phyloP scores from a whole-genome alignment of 2,113 vertebrate genomes.

The Anthoscopus minutus region DNA sequence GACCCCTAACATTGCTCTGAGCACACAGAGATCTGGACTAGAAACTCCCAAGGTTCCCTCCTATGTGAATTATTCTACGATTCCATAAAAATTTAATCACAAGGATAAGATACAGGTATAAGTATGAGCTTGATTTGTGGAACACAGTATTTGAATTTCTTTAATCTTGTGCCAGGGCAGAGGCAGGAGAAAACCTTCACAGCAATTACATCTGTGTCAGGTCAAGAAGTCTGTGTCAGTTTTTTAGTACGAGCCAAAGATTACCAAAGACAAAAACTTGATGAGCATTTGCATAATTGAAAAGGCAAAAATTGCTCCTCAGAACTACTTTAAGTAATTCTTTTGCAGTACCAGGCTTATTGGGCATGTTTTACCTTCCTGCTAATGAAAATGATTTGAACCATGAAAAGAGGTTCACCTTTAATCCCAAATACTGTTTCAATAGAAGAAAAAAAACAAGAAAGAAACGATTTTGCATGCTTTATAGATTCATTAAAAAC shows the following conservation, averaged over 20 bases:
- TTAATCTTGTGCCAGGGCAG: constrained; percentile 16
- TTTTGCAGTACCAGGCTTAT: background rate
- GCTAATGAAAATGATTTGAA: constrained; percentile 49
- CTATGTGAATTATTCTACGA: background rate
- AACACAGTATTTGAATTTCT: background rate
- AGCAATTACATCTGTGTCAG: background rate
- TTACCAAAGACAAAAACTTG: constrained; percentile 50
- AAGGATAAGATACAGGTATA: constrained; percentile 10
- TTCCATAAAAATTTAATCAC: constrained; percentile 27
- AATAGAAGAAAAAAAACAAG: background rate
- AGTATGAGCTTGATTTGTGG: constrained; percentile 36
- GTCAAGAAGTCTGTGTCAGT: constrained; percentile 16
- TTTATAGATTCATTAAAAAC: background rate
- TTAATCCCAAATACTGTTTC: constrained; percentile 4
- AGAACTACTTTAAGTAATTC: constrained; percentile 25
- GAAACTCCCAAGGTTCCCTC: background rate
- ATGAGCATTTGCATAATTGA: constrained; percentile 52
- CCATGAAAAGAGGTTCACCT: constrained; percentile 45
- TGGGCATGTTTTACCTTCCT: constrained; percentile 15
- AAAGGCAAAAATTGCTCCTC: constrained; percentile 51
- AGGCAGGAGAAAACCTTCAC: background rate
- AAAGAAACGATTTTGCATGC: background rate
- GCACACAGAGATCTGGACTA: background rate
- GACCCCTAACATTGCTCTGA: background rate
- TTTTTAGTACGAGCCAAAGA: constrained; percentile 39